Conservation (phyloP, 2,113 vertebrate species). For the Diphyllodes magnificus region DNA sequence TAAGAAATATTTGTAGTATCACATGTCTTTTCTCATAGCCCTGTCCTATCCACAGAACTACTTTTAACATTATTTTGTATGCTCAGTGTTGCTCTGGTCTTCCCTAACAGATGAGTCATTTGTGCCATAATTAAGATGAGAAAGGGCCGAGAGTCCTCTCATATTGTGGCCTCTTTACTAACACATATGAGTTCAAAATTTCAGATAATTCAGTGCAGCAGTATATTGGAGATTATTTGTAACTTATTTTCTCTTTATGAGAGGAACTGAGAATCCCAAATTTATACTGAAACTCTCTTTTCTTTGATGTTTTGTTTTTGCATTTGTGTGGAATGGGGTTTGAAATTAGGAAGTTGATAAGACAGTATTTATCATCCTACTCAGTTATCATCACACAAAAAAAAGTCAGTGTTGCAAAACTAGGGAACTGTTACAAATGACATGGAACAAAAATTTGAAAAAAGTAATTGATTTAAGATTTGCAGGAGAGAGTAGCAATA, state of each 20-base stretch:
- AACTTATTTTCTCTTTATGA: not conserved
- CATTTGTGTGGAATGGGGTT: not conserved
- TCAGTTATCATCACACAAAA: not conserved
- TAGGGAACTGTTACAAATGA: not conserved
- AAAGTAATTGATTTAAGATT: not conserved
- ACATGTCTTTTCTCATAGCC: not conserved
- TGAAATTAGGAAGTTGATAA: not conserved
- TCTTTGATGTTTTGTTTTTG: not conserved
- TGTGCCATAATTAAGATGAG: not conserved
- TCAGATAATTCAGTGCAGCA: not conserved
- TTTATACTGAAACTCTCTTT: not conserved
- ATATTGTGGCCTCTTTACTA: not conserved
- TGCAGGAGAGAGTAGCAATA: not conserved
- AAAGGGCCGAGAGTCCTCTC: not conserved
- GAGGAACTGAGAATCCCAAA: not conserved
- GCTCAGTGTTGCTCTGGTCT: not conserved
- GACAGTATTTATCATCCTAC: not conserved
- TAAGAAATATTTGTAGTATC: not conserved
- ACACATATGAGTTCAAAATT: not conserved
- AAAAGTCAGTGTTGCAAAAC: not conserved
- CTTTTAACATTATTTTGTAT: not conserved
- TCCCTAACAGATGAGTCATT: not conserved
- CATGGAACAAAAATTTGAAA: not conserved
- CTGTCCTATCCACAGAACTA: not conserved
- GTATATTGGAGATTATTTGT: not conserved